These are phyloP conservation scores for Cosmorhoe ocellata DNA, from an alignment of 2,888 invertebrate genomes.

Conservation along the genomic window DNA sequence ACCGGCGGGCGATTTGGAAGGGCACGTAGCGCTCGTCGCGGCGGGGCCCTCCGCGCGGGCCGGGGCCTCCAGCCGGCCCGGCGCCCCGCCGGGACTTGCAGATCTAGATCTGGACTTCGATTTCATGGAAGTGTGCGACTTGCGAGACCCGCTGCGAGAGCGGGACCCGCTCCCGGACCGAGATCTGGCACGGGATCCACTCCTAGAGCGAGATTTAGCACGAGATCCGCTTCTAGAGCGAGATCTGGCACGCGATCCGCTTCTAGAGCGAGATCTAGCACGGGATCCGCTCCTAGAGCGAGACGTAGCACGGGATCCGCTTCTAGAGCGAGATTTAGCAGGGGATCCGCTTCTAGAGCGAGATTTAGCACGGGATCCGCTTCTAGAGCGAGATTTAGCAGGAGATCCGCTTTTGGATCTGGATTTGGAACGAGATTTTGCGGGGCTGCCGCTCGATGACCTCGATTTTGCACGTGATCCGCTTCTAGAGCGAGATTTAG, in stretches of 20 bases:
- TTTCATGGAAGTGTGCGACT: constrained; percentile 22
- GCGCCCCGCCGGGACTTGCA: constrained; percentile 9
- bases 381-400: constrained; percentile 20
- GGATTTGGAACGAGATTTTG: constrained; percentile 12
- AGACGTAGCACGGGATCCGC: not conserved
- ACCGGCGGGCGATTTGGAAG: constrained; percentile 37
- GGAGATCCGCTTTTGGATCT: constrained; percentile 23
- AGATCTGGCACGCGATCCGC: not conserved
- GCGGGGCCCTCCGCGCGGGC: not conserved
- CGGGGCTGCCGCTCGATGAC: constrained; percentile 1
- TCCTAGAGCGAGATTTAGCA: constrained; percentile 20
- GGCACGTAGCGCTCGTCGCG: constrained; percentile 25
- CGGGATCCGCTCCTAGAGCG: not conserved
- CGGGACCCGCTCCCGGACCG: constrained; percentile 7
- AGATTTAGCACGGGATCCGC: constrained; percentile 29
- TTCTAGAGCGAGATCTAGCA: constrained; percentile 25
- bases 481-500: constrained; percentile 22
- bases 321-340: constrained; percentile 30
- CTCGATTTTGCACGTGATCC: constrained; percentile 8
- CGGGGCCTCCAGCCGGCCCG: constrained; percentile 17
- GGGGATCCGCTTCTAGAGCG: constrained; percentile 38
- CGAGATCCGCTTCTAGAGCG: constrained; percentile 39
- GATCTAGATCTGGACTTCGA: constrained; percentile 33
- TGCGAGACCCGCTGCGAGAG: constrained; percentile 31
- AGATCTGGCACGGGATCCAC: constrained; percentile 10